phyloP scores from a whole-genome alignment of 2,113 vertebrate genomes.

The Reinhardtius hippoglossoides region DNA sequence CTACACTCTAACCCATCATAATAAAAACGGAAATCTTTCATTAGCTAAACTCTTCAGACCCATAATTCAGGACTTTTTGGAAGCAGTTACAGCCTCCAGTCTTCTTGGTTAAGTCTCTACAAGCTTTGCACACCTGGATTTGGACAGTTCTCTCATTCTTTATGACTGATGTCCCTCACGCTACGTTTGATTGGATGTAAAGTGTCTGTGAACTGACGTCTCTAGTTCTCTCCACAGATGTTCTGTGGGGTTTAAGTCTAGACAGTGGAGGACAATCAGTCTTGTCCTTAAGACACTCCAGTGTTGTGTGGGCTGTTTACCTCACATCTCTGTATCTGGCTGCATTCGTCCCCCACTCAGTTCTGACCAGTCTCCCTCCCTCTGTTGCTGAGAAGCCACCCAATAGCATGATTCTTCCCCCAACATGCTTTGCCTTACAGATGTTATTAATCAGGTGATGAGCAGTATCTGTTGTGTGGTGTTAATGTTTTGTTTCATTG shows the following conservation, averaged over 20 bases:
- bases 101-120: background rate
- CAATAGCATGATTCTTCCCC: background rate
- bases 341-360: background rate
- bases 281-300: background rate
- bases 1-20: background rate
- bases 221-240: background rate
- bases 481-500: too few relatives aligned
- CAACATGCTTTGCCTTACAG: background rate
- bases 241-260: background rate
- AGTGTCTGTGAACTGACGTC: background rate
- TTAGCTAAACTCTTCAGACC: background rate
- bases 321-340: too few relatives aligned
- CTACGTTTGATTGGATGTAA: background rate
- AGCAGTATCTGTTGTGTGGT: too few relatives aligned
- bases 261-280: too few relatives aligned
- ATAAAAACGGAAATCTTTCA: background rate
- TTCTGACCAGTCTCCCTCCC: background rate
- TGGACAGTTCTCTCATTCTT: background rate
- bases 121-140: background rate
- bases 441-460: too few relatives aligned
- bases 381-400: too few relatives aligned
- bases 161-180: too few relatives aligned
- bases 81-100: background rate
- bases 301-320: background rate
- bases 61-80: background rate